Base-by-base conservation (phyloP, 2,113 vertebrate genomes). In the Hippolais icterina region DNA sequence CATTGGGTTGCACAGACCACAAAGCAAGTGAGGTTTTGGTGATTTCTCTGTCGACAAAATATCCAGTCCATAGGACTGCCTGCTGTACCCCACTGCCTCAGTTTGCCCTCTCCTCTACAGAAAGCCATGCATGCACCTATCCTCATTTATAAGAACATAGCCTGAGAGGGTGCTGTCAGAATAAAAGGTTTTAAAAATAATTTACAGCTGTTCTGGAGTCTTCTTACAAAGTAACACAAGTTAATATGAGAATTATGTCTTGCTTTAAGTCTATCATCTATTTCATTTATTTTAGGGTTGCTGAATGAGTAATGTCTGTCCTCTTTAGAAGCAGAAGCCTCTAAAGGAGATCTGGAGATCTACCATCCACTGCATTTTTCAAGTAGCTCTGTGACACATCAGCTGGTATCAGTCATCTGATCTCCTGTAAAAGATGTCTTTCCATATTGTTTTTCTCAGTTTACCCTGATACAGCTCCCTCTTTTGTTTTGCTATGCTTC, bases 281-380 rank as follows among this genome's bases (percentile, higher is more conserved):
- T 61, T 91, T 92, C 2, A 35, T 83, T 88, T 94, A 71, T 89
- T 92, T 87, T 71, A 37, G 42, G 29, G 24, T 19, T 83, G 54
- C 57, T 84, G 57, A 66, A 81, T 79, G 60, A 77, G 19, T 89
- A 81, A 81, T 71, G 9, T 70, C 52, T 92, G 44, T 59, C 77
- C 69, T 31, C 20, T 54, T 46, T 46, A 10, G 41, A 31, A 64
- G 41, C 11, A 1, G 61, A 54, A 91, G 20, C 10, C 74, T 75
- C 64, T 60, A 71, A 31, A 75, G 65, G 19, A 61, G 57, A 84
- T 82, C 77, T 87, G 52, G 31, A 87, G 21, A 64, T 85, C 78
- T 71, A 72, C 27, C 27, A 52, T 72, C 17, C 52, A 75, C 60
- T 84, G 44, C 37, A 87, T 89, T 89, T 97, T 89, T 76, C 66